Percentiles rank a stretch among this genome's conserved stretches.
These are phyloP conservation scores for Seira ritae DNA, from an alignment of 2,888 invertebrate genomes.

Conservation along the genomic window DNA sequence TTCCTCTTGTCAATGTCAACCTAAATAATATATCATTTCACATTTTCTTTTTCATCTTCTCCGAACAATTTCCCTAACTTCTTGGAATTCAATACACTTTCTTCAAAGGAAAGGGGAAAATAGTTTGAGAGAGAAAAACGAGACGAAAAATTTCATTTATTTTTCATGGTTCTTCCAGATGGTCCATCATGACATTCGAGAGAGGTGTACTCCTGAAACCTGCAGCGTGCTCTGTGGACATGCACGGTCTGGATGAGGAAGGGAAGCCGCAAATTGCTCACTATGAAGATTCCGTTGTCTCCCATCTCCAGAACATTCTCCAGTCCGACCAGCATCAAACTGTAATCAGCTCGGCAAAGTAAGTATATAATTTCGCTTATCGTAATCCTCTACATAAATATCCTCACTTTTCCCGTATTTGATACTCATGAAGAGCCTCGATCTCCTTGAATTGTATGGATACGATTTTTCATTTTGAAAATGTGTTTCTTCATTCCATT, in stretches of 20 bases:
- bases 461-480: no score
- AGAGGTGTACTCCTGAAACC: constrained; percentile 72
- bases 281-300: constrained; percentile 86
- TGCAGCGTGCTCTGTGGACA: constrained; percentile 67
- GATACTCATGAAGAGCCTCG: no score
- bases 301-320: constrained; percentile 90
- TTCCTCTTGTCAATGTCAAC: not conserved
- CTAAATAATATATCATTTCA: no score
- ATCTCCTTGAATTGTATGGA: no score
- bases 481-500: no score
- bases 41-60: no score
- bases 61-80: not conserved
- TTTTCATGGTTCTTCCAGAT: constrained; percentile 77
- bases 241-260: constrained; percentile 57
- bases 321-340: constrained; percentile 86
- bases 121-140: not conserved
- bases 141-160: constrained; percentile 5
- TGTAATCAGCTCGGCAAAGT: constrained; percentile 85
- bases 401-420: no score
- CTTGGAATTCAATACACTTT: not conserved
- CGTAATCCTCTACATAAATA: no score
- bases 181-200: constrained; percentile 95
- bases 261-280: constrained; percentile 79
- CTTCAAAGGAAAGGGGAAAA: not conserved
- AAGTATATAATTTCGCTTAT: no score